Evolutionary conservation across 2,113 vertebrate species (phyloP).

Genomic region (Atractosteus spatula): DNA sequence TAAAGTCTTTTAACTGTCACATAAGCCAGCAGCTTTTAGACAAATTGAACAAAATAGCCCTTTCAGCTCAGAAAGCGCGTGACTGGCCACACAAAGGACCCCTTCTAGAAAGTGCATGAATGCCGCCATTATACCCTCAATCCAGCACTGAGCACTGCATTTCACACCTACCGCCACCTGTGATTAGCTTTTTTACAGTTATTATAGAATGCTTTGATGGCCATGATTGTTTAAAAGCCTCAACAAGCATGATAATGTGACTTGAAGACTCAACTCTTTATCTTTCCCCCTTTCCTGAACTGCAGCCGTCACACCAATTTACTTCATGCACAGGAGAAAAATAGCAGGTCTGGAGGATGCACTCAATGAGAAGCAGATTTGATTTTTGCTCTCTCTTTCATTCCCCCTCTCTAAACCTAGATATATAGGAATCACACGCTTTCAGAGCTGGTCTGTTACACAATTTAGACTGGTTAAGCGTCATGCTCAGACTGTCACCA

Average conservation of each 20-base stretch:
- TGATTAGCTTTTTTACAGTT: conserved; percentile 72
- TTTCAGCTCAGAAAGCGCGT: conserved; percentile 67
- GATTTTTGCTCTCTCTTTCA: conserved; percentile 33
- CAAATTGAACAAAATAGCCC: conserved; percentile 73
- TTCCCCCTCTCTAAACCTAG: background rate
- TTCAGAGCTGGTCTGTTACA: background rate
- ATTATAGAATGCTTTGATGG: conserved; percentile 65
- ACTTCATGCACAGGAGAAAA: conserved; percentile 48
- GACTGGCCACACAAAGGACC: conserved; percentile 63
- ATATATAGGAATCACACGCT: conserved; percentile 15
- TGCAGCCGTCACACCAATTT: conserved; percentile 59
- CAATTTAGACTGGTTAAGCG: background rate
- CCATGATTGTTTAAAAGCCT: conserved; percentile 66
- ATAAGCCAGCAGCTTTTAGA: conserved; percentile 73
- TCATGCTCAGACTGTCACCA: background rate
- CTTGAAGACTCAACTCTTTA: conserved; percentile 56
- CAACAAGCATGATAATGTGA: conserved; percentile 60
- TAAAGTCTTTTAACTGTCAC: conserved; percentile 69
- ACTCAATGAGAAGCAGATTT: conserved; percentile 38
- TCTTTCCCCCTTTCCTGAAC: conserved; percentile 39
- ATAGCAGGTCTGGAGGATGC: conserved; percentile 30
- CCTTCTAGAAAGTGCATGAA: conserved; percentile 63
- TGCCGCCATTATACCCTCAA: conserved; percentile 67
- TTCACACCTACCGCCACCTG: conserved; percentile 74
- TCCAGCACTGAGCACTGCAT: conserved; percentile 56